A percentile compares a stretch with the other conserved stretches of the same genome.
Conservation (phyloP, 92 coral and sea anemone genomes). For the Parazoanthus atlanticus region DNA sequence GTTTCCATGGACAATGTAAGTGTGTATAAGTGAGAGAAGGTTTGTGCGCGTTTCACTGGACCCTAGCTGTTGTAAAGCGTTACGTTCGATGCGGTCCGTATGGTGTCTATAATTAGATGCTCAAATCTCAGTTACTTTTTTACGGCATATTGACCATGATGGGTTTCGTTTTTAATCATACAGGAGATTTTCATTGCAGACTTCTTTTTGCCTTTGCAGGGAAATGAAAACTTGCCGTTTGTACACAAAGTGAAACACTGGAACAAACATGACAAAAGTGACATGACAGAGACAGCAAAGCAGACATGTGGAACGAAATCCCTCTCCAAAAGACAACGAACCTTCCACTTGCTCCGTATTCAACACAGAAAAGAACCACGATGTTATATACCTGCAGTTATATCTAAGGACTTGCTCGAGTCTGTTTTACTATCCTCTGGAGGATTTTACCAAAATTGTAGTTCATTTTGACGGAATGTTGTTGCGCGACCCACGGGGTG, state of each 20-base stretch:
- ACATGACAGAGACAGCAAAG: neutral
- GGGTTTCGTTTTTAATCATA: neutral
- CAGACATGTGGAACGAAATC: constrained; percentile 37
- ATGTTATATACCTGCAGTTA: neutral
- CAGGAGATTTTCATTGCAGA: neutral
- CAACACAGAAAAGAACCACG: neutral
- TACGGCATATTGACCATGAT: neutral
- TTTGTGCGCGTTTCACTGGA: neutral
- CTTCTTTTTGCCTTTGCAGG: constrained; percentile 4
- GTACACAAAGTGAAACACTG: neutral
- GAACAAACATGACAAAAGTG: neutral
- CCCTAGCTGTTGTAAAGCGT: neutral
- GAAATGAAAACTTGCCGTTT: neutral
- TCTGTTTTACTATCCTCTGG: neutral
- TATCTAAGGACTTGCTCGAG: neutral
- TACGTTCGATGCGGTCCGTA: neutral
- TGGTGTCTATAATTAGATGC: neutral
- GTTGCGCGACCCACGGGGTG: constrained; percentile 24
- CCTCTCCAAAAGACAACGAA: neutral
- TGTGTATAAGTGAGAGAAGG: neutral
- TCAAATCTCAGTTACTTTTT: neutral
- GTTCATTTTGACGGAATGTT: neutral
- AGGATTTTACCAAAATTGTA: neutral
- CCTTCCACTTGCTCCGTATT: neutral
- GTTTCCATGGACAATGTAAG: neutral